A percentile compares a stretch with the other conserved stretches of the same genome.
Evolutionary conservation across 2,113 vertebrate species (phyloP).

Genomic region (Mugil cephalus): DNA sequence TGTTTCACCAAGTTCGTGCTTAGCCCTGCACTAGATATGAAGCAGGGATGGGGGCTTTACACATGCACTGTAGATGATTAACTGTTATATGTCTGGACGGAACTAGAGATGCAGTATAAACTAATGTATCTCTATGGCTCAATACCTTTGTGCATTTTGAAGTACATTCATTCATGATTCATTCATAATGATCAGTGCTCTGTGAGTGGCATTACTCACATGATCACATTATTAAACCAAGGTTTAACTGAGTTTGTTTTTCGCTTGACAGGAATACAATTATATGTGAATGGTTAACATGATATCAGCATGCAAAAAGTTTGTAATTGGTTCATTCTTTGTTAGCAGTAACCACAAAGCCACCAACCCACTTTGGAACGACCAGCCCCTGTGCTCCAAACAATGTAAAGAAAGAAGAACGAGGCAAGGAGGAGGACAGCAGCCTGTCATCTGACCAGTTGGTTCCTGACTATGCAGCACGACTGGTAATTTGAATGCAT

Average conservation of each 20-base stretch:
- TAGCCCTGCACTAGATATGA: slow-evolving; percentile 22
- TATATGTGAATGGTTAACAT: not conserved
- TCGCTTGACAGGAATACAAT: not conserved
- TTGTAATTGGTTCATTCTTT: slow-evolving; percentile 22
- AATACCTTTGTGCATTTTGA: not conserved
- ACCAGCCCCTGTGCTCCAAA: slow-evolving; percentile 63
- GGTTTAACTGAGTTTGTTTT: not conserved
- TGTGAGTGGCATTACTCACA: not conserved
- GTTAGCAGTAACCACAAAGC: slow-evolving; percentile 56
- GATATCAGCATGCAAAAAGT: slow-evolving; percentile 13
- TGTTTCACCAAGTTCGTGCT: slow-evolving; percentile 36
- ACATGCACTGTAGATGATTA: slow-evolving; percentile 26
- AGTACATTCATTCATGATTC: not conserved
- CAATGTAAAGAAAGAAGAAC: slow-evolving; percentile 80
- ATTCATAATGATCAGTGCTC: not conserved
- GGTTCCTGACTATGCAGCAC: slow-evolving; percentile 74
- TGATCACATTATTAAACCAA: slow-evolving; percentile 10
- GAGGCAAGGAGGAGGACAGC: slow-evolving; percentile 79
- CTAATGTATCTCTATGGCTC: not conserved
- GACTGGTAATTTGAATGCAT: slow-evolving; percentile 63
- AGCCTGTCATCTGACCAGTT: slow-evolving; percentile 76
- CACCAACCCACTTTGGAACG: slow-evolving; percentile 32
- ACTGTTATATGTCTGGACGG: not conserved
- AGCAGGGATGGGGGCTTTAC: slow-evolving; percentile 7
- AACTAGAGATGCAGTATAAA: slow-evolving; percentile 15